Evolutionary conservation across 2,888 invertebrate species (phyloP).

Genomic region (Sphinx pinastri): DNA sequence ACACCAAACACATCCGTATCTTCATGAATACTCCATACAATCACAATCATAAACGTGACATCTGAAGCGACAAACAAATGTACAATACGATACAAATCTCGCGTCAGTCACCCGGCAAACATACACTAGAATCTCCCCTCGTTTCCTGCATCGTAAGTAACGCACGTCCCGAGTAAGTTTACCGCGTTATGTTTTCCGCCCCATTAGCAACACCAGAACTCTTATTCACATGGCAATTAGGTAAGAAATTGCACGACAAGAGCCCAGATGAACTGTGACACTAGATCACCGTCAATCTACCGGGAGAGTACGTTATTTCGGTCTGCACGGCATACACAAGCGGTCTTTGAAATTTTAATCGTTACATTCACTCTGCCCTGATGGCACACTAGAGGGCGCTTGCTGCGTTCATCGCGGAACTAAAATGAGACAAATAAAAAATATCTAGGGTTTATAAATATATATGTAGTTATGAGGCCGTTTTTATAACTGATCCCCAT

Average conservation of each 20-base stretch:
- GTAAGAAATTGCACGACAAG: constrained; percentile 55
- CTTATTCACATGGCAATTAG: constrained; percentile 51
- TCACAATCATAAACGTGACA: constrained; percentile 60
- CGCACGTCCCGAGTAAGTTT: constrained; percentile 64
- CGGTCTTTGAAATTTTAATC: constrained; percentile 82
- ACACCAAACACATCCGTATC: constrained; percentile 1
- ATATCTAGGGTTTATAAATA: constrained; percentile 41
- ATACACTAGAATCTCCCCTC: constrained; percentile 72
- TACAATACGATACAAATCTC: constrained; percentile 71
- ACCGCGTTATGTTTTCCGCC: constrained; percentile 51
- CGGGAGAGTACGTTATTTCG: constrained; percentile 75
- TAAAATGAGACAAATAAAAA: constrained; percentile 52
- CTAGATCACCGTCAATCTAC: constrained; percentile 64
- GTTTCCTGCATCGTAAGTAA: constrained; percentile 75
- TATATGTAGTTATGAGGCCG: not conserved
- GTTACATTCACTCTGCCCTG: constrained; percentile 79
- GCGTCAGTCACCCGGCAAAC: constrained; percentile 63
- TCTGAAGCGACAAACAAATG: constrained; percentile 60
- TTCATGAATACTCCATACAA: constrained; percentile 49
- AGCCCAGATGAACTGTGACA: constrained; percentile 35
- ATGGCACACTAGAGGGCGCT: constrained; percentile 69
- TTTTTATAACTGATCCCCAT: no score
- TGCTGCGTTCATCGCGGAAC: constrained; percentile 58
- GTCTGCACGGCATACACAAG: constrained; percentile 72
- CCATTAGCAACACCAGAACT: constrained; percentile 36